Base-by-base conservation (phyloP, 2,797 vertebrate genomes). In the Gymnothorax reevesii region DNA sequence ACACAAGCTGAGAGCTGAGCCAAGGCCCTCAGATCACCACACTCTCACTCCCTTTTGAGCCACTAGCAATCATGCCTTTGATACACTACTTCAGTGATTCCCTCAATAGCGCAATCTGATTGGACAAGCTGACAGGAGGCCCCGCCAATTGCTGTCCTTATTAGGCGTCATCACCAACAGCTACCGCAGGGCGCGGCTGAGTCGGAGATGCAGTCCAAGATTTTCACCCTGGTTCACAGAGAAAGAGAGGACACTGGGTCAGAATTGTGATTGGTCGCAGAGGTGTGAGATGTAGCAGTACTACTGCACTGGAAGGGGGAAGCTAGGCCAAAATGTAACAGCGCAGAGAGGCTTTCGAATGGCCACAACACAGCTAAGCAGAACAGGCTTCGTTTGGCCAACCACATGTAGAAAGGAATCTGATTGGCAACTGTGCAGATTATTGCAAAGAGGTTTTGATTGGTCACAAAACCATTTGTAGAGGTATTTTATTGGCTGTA, bases 81-180 rank as follows among this genome's bases (percentile, higher is more conserved):
- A 12, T 12, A 7, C 15, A 17, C 1, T 49, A 9, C 62, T 84
- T 42, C 33, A 42, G 33, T 42, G 22, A 17, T 66, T 22, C 42
- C n/a, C 27, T 77, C 8, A 9, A 85, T 75, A 22, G 9, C 49
- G 25, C 22, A 55, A 7, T 62, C 57, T 66, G 62, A 57, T 25
- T 84, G 83, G 83, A 84, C 83, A 64, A 64, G 59, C 57, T 64
- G 59, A 22, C 42, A 62, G 27, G n/a, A 20, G 52, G 27, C 62
- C 79, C 42, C n/a, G 6, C 62, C 79, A 13, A 22, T 62, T 25
- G 33, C 84, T 20, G 17, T 42, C 66, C 80, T 64, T 15, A 64
- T 83, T 86, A 49, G 52, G 7, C 5, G 0, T 52, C 6, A 57
- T 94, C 90, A 94, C 94, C 93, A 94, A 64, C 94, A 95, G 73